Conservation (phyloP, 2,888 invertebrate genomes). For the Marasmarcha lunaedactyla region DNA sequence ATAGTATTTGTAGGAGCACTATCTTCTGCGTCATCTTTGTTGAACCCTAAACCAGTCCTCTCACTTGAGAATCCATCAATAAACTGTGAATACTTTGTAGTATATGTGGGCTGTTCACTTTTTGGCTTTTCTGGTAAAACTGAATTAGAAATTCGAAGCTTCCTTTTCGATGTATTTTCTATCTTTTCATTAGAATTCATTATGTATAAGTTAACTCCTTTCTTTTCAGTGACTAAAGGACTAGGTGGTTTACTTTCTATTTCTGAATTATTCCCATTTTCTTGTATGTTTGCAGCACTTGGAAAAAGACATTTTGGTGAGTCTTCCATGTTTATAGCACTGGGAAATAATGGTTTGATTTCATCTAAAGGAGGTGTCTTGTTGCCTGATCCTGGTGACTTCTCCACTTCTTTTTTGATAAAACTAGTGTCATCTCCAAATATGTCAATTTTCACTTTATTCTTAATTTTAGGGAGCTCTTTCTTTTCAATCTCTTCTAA, state of each 20-base stretch:
- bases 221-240: conserved; percentile 29
- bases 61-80: conserved; percentile 57
- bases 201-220: conserved; percentile 45
- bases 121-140: conserved; percentile 44
- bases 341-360: conserved; percentile 19
- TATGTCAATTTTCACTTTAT: conserved; percentile 26
- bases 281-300: conserved; percentile 24
- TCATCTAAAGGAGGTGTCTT: conserved; percentile 25
- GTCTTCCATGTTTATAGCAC: conserved; percentile 27
- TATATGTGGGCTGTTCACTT: conserved; percentile 38
- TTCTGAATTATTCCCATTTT: conserved; percentile 21
- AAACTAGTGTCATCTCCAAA: conserved; percentile 20
- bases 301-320: conserved; percentile 21
- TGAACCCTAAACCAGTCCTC: conserved; percentile 60
- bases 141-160: conserved; percentile 54
- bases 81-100: conserved; percentile 55
- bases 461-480: conserved; percentile 42
- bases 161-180: conserved; percentile 37
- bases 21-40: conserved; percentile 29
- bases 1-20: conserved; percentile 42
- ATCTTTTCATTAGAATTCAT: conserved; percentile 29
- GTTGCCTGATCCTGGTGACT: conserved; percentile 28
- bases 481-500: conserved; percentile 53
- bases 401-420: conserved; percentile 23
- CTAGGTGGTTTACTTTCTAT: conserved; percentile 17